Percentiles rank a stretch among this genome's conserved stretches.
phyloP scores from a whole-genome alignment of 2,888 invertebrate genomes.

The Drosophila tripunctata region DNA sequence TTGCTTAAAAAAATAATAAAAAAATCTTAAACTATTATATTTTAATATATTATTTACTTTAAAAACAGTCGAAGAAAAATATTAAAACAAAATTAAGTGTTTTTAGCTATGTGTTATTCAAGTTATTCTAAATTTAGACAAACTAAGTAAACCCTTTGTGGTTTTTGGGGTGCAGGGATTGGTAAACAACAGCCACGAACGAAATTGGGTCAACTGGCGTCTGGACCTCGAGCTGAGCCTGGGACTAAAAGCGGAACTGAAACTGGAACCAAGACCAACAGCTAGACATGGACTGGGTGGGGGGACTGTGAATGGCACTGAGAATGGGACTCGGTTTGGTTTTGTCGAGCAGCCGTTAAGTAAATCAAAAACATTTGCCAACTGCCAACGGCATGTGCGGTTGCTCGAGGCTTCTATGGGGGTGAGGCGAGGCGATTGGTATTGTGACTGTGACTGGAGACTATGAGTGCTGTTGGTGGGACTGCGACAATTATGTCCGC shows the following conservation, averaged over 20 bases:
- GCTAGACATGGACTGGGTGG: background rate
- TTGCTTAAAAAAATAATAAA: too few relatives aligned
- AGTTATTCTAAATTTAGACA: too few relatives aligned
- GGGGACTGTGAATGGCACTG: constrained; percentile 1
- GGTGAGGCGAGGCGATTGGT: constrained; percentile 12
- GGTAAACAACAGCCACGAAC: background rate
- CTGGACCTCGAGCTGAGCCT: constrained; percentile 12
- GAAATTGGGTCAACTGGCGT: constrained; percentile 59
- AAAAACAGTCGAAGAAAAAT: too few relatives aligned
- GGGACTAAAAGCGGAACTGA: constrained; percentile 1
- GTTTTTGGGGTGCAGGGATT: background rate
- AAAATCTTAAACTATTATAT: too few relatives aligned
- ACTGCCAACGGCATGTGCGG: constrained; percentile 57
- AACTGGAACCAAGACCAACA: background rate
- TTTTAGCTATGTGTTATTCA: too few relatives aligned
- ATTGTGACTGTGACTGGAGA: constrained; percentile 7
- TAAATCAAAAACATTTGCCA: constrained; percentile 67
- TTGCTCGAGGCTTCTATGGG: constrained; percentile 7
- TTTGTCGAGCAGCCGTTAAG: constrained; percentile 42
- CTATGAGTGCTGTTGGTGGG: background rate
- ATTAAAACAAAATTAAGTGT: too few relatives aligned
- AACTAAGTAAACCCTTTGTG: background rate
- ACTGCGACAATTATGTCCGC: constrained; percentile 55
- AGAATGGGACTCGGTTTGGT: background rate
- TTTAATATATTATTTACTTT: too few relatives aligned